These are phyloP conservation scores for Melipona beecheii DNA, from an alignment of 2,888 invertebrate genomes.

Conservation along the genomic window DNA sequence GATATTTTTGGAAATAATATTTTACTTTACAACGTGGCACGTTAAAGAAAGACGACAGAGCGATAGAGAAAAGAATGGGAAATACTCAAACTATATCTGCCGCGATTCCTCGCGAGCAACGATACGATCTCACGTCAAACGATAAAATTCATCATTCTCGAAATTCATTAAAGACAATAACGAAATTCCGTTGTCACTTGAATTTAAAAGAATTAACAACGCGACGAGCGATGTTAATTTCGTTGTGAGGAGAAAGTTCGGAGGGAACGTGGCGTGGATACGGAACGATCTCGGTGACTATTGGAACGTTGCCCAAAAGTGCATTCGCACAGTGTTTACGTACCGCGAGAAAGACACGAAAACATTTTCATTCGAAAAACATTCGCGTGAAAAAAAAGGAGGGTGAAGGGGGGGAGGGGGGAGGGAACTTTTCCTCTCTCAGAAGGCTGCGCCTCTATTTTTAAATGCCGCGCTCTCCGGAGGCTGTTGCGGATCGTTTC, in stretches of 20 bases:
- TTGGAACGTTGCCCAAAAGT: slow-evolving; percentile 59
- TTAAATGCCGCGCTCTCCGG: neutral
- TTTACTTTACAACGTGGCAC: neutral
- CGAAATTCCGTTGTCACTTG: neutral
- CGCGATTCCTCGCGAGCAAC: neutral
- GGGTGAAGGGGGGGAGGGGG: too few relatives aligned
- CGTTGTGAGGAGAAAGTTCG: slow-evolving; percentile 3
- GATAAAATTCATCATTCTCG: neutral
- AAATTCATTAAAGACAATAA: neutral
- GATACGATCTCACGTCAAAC: neutral
- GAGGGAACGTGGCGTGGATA: slow-evolving; percentile 20
- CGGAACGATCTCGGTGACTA: slow-evolving; percentile 9
- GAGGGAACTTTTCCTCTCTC: neutral
- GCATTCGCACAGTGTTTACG: slow-evolving; percentile 60
- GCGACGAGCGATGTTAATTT: neutral
- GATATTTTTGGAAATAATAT: slow-evolving; percentile 2
- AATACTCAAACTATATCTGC: neutral
- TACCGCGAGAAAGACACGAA: slow-evolving; percentile 30
- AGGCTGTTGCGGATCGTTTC: too few relatives aligned
- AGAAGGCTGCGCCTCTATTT: neutral
- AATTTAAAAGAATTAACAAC: neutral
- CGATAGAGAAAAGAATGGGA: neutral
- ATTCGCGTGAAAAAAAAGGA: neutral
- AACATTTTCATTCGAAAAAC: slow-evolving; percentile 32
- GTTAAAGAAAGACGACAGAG: neutral